Evolutionary conservation across 2,797 vertebrate genomes (phyloP).

Genomic region (Antrozous pallidus): DNA sequence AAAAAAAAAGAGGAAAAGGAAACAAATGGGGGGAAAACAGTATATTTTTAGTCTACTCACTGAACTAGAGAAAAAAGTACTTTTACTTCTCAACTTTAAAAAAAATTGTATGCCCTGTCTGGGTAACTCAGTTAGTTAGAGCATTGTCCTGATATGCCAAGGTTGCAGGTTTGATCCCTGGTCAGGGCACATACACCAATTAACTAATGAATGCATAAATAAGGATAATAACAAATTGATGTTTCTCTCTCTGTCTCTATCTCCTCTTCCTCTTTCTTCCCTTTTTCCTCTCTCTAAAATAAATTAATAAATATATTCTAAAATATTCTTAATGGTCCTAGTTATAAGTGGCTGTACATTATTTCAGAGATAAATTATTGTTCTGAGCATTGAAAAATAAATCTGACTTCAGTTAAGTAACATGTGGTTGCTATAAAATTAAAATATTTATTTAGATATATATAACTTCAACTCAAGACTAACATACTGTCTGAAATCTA

Average conservation of each 20-base stretch:
- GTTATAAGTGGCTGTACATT: slow-evolving; percentile 18
- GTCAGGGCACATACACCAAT: no score
- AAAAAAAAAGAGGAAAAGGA: slow-evolving; percentile 26
- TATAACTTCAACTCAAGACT: background rate
- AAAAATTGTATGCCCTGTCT: no score
- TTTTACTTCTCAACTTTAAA: slow-evolving; percentile 25
- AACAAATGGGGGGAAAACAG: background rate
- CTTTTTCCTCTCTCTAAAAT: no score
- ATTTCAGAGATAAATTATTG: slow-evolving; percentile 35
- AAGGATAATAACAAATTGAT: no score
- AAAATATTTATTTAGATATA: background rate
- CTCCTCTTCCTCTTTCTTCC: no score
- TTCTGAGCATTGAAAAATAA: slow-evolving; percentile 45
- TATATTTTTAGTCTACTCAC: background rate
- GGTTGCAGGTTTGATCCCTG: no score
- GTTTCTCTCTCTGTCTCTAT: no score
- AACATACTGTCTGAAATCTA: slow-evolving; percentile 53
- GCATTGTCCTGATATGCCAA: no score
- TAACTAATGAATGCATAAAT: no score
- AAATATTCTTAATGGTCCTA: slow-evolving; percentile 30
- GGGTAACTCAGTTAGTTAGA: no score
- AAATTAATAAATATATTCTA: background rate
- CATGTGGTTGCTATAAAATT: slow-evolving; percentile 18
- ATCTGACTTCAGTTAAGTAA: slow-evolving; percentile 38
- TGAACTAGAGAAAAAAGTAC: slow-evolving; percentile 6